phyloP scores from a whole-genome alignment of 2,797 vertebrate species.

The Paramormyrops hopkinsi region DNA sequence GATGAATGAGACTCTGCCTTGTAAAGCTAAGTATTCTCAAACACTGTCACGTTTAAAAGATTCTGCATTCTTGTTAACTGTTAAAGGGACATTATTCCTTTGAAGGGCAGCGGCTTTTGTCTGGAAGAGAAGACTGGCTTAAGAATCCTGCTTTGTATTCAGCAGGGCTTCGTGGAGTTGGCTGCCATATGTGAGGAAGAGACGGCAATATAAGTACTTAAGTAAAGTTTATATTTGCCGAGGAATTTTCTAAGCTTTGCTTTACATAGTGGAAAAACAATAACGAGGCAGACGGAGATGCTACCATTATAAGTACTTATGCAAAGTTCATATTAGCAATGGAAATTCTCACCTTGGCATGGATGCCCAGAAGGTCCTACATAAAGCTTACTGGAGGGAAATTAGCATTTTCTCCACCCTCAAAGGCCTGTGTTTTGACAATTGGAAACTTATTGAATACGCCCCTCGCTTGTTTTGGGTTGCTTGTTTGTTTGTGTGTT shows the following conservation, averaged over 20 bases:
- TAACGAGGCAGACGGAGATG: conserved; percentile 57
- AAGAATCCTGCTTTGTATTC: conserved; percentile 63
- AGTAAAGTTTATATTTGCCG: conserved; percentile 75
- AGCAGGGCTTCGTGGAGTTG: conserved; percentile 60
- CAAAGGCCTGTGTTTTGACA: conserved; percentile 29
- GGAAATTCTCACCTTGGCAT: conserved; percentile 70
- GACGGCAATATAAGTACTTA: conserved; percentile 69
- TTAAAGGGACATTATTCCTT: conserved; percentile 53
- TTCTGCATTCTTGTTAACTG: conserved; percentile 51
- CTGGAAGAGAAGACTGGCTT: conserved; percentile 48
- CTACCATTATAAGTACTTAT: conserved; percentile 68
- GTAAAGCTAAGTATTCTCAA: conserved; percentile 56
- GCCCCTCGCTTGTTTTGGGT: conserved; percentile 15
- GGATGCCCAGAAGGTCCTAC: conserved; percentile 44
- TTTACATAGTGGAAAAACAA: conserved; percentile 70
- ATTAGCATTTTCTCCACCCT: conserved; percentile 36
- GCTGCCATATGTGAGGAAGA: conserved; percentile 64
- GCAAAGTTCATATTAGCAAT: conserved; percentile 78
- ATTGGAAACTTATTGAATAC: conserved; percentile 36
- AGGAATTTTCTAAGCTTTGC: conserved; percentile 67
- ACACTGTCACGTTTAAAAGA: conserved; percentile 55
- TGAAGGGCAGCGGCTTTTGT: conserved; percentile 61
- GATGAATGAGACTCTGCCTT: conserved; percentile 44
- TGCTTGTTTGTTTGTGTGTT: conserved; percentile 17
- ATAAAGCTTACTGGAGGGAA: conserved; percentile 42